A percentile compares a stretch with the other conserved stretches of the same genome.
These are phyloP conservation scores for Dreissena polymorpha DNA, from an alignment of 1,140 invertebrate genomes.

Conservation along the genomic window DNA sequence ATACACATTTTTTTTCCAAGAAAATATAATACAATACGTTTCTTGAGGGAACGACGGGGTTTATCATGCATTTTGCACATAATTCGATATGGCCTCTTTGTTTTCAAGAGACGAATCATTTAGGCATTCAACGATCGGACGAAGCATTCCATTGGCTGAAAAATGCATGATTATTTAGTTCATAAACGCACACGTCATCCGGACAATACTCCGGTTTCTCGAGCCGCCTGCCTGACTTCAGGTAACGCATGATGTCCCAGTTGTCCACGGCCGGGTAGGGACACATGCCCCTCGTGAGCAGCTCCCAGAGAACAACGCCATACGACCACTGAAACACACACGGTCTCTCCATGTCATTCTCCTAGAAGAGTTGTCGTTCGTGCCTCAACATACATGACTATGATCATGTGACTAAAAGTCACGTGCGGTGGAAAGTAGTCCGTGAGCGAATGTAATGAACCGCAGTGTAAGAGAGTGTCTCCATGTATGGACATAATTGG, in stretches of 20 bases:
- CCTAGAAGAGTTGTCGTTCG: too few relatives aligned
- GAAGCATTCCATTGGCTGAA: neutral
- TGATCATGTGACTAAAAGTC: too few relatives aligned
- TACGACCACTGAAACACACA: constrained; percentile 90
- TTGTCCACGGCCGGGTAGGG: constrained; percentile 95
- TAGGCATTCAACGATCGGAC: too few relatives aligned
- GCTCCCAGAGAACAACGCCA: constrained; percentile 95
- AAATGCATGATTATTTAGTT: neutral
- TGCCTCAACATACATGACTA: too few relatives aligned
- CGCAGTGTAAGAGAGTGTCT: too few relatives aligned
- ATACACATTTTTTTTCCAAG: too few relatives aligned
- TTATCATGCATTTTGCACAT: neutral
- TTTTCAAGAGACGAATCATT: neutral
- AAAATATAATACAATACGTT: too few relatives aligned
- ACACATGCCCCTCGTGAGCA: constrained; percentile 92
- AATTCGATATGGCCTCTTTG: neutral
- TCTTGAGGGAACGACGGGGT: too few relatives aligned
- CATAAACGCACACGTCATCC: constrained; percentile 79
- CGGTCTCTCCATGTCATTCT: too few relatives aligned
- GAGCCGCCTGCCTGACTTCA: constrained; percentile 92
- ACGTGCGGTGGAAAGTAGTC: too few relatives aligned
- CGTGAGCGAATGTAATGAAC: too few relatives aligned
- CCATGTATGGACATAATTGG: too few relatives aligned
- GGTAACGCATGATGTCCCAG: constrained; percentile 92
- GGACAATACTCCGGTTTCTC: constrained; percentile 95